Conservation (phyloP, 1,140 invertebrate species). For the Adoxophyes honmai region DNA sequence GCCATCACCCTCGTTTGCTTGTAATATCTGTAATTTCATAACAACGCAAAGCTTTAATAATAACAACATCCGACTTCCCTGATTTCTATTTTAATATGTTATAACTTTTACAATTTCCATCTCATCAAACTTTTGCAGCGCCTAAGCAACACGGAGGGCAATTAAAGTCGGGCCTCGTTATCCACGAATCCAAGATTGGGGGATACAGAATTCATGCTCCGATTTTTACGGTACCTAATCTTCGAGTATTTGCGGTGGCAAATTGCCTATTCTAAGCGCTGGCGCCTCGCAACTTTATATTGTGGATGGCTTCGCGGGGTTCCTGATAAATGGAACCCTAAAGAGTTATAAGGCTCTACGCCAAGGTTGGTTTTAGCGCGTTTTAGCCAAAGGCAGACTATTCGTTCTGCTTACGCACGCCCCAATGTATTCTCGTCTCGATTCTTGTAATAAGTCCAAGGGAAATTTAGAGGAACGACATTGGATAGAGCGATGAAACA, state of each 20-base stretch:
- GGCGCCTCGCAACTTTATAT: neutral
- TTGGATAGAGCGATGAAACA: constrained; percentile 40
- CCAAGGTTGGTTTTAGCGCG: constrained; percentile 25
- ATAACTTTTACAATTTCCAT: constrained; percentile 7
- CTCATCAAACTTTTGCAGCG: constrained; percentile 1
- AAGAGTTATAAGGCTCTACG: constrained; percentile 24
- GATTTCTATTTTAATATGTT: no score
- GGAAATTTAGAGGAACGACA: constrained; percentile 34
- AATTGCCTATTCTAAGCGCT: neutral
- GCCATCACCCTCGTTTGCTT: no score
- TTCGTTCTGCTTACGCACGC: constrained; percentile 31
- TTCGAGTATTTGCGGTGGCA: neutral
- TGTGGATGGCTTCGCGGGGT: neutral
- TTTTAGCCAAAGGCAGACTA: constrained; percentile 27
- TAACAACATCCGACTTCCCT: no score
- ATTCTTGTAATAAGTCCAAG: constrained; percentile 41
- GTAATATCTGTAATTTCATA: no score
- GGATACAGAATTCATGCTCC: neutral
- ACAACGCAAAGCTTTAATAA: no score
- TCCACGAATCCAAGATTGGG: neutral
- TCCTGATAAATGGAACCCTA: neutral
- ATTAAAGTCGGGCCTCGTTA: neutral
- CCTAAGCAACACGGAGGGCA: neutral
- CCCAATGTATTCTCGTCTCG: constrained; percentile 30
- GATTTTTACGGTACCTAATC: constrained; percentile 8